Base-by-base conservation (phyloP, 1,140 invertebrate species). In the Trichonephila clavipes region DNA sequence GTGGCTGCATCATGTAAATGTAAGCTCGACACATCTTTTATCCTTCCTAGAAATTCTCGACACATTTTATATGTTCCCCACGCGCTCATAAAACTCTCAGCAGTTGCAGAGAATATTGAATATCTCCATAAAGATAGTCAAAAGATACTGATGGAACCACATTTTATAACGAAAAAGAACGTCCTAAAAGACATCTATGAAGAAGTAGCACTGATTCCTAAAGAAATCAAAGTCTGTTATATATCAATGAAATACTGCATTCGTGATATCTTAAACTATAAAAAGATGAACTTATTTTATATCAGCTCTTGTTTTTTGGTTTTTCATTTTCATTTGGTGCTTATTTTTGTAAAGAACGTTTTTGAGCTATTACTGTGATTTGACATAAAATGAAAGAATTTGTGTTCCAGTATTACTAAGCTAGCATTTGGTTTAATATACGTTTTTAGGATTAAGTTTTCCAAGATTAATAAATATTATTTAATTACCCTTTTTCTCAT, bases 81-180 rank as follows among this genome's bases (percentile, higher is more conserved):
- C 24, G 18, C 28, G 72, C 72, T 77, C 72, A 40, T 77, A 77
- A 77, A 77, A 77, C 28, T 77, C 72, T 40, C 72, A 77, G 72
- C 14, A 40, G 28, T 77, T 77, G 72, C 72, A 24, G 14, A 28
- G 72, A 77, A 77, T 77, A 77, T 77, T 77, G 72, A 77, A 77
- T 77, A 77, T 77, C 72, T 10, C 72, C 34, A 77, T 77, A 77
- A 77, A 77, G 72, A 77, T 34, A 77, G 72, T 77, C 72, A 77
- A 16, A 77, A 34, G 72, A 77, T 77, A 77, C 28, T 40, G 72
- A 77, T 77, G 28, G 24, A 77, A 34, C 72, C 28, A 77, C 34
- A 19, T 14, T 77, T 77, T 28, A 34, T 77, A 40, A 40, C 34
- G 34, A 40, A 40, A 77, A 77, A 77, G 34, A 77, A 77, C 18